phyloP scores from a whole-genome alignment of 2,888 invertebrate genomes.

The Ectropis crepuscularia region DNA sequence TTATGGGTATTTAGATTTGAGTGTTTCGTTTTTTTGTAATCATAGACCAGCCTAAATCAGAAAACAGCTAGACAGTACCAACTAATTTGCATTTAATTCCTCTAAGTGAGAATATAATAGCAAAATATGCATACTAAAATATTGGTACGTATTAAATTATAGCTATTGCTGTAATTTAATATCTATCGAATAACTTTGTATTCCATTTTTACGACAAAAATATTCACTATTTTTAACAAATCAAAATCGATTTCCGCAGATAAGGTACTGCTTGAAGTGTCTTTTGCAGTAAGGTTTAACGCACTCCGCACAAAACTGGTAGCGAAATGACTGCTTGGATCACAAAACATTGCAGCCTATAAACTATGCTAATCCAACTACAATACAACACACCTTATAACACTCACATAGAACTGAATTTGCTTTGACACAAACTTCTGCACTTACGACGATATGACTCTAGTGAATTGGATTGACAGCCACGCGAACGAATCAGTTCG shows the following conservation, averaged over 20 bases:
- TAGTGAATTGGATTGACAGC: slow-evolving; percentile 46
- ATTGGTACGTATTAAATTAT: too few species aligned
- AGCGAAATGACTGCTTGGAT: slow-evolving; percentile 59
- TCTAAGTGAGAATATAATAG: too few species aligned
- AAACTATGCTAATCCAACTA: slow-evolving; percentile 45
- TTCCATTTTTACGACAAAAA: too few species aligned
- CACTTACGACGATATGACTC: slow-evolving; percentile 42
- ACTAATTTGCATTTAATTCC: too few species aligned
- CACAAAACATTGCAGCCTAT: slow-evolving; percentile 57
- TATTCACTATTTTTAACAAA: too few species aligned
- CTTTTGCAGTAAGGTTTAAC: slow-evolving; percentile 47
- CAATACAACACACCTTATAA: slow-evolving; percentile 38
- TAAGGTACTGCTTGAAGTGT: slow-evolving; percentile 11
- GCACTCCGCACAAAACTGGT: slow-evolving; percentile 58
- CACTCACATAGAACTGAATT: slow-evolving; percentile 38
- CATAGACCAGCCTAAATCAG: too few species aligned
- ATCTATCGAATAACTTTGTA: too few species aligned
- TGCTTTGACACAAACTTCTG: slow-evolving; percentile 26
- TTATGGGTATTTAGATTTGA: too few species aligned
- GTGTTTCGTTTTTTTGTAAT: too few species aligned
- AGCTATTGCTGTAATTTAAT: too few species aligned
- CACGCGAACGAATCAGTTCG: slow-evolving; percentile 53
- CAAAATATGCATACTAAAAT: too few species aligned
- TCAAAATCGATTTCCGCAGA: background rate
- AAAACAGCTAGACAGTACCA: too few species aligned